Percentiles rank a stretch among this genome's conserved stretches.
Conservation (phyloP, 2,113 vertebrate genomes). For the Opisthocomus hoazin region DNA sequence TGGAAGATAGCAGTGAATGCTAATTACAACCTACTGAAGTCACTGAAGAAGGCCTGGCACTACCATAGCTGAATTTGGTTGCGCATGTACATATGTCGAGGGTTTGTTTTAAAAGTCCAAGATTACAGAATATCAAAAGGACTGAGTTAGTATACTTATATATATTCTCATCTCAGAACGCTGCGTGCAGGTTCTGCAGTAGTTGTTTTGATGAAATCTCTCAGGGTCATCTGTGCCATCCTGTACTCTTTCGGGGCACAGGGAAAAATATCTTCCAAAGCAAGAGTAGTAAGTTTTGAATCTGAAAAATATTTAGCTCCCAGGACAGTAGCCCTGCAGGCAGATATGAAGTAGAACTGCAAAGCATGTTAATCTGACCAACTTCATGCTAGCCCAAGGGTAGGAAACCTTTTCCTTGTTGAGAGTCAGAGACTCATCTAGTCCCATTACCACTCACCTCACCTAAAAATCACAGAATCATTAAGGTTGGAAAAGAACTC, state of each 20-base stretch:
- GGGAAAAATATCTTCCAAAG: background rate
- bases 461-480: too few species aligned
- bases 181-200: background rate
- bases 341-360: background rate
- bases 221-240: background rate
- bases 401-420: background rate
- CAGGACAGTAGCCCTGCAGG: background rate
- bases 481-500: too few species aligned
- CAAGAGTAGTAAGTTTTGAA: background rate
- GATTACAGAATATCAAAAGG: background rate
- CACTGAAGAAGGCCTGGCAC: background rate
- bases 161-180: background rate
- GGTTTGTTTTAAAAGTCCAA: background rate
- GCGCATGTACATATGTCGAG: background rate
- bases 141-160: background rate
- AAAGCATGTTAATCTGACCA: background rate
- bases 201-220: background rate
- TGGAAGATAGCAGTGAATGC: background rate
- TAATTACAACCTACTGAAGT: background rate
- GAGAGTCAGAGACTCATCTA: background rate
- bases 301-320: conserved; percentile 3
- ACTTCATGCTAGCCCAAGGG: background rate
- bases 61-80: background rate
- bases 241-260: background rate
- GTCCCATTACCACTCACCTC: background rate